phyloP scores from a whole-genome alignment of 2,113 vertebrate species.

The Mirza zaza region DNA sequence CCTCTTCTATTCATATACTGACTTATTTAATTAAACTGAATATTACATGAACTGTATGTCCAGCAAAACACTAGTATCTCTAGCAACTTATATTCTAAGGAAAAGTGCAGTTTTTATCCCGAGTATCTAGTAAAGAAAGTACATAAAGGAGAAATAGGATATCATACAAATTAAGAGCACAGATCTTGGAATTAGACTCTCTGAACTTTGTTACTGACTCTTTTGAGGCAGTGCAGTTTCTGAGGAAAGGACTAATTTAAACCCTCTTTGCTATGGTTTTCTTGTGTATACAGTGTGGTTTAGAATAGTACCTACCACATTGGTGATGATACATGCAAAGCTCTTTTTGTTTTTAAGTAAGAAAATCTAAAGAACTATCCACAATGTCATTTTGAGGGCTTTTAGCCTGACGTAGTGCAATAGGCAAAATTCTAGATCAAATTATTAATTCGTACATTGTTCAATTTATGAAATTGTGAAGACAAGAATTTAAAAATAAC shows the following conservation, averaged over 20 bases:
- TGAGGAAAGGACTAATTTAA: neutral
- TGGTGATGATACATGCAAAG: neutral
- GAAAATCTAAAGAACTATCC: neutral
- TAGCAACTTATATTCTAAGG: neutral
- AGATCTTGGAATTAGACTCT: neutral
- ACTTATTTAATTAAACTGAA: neutral
- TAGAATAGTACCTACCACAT: neutral
- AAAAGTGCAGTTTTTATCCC: conserved; percentile 53
- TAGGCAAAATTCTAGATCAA: conserved; percentile 17
- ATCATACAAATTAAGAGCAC: neutral
- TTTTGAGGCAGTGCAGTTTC: neutral
- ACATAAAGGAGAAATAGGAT: neutral
- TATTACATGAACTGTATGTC: neutral
- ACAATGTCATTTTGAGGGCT: neutral
- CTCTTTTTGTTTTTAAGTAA: conserved; percentile 30
- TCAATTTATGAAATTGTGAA: conserved; percentile 42
- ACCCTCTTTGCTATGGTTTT: neutral
- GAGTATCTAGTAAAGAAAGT: neutral
- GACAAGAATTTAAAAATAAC: neutral
- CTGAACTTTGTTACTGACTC: neutral
- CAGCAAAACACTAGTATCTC: neutral
- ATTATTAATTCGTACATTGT: conserved; percentile 44
- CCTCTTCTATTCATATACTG: neutral
- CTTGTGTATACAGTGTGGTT: neutral
- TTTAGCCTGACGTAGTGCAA: neutral